These are phyloP conservation scores for Neomorphus geoffroyi DNA, from an alignment of 2,797 vertebrate species.

Conservation along the genomic window DNA sequence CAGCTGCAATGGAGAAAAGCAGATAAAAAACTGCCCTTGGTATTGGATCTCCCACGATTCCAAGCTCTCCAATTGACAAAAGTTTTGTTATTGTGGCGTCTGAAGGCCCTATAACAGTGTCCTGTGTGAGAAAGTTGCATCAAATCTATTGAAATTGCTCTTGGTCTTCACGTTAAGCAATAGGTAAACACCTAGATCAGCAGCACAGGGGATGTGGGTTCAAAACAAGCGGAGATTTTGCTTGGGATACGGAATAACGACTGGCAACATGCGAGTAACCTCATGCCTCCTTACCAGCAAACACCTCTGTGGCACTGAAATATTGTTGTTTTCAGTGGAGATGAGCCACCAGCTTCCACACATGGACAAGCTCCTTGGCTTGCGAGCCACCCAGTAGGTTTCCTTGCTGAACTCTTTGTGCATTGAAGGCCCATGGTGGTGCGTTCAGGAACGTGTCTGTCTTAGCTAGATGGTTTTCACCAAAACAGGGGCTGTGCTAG, in stretches of 20 bases:
- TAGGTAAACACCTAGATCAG: background rate
- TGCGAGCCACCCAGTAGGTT: background rate
- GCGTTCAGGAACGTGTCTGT: background rate
- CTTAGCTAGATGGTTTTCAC: background rate
- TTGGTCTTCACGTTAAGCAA: background rate
- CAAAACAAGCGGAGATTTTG: background rate
- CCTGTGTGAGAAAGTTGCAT: background rate
- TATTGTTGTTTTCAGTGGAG: background rate
- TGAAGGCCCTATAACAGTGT: background rate
- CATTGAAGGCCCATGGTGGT: background rate
- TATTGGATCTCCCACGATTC: background rate
- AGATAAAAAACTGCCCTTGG: background rate
- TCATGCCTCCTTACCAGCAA: background rate
- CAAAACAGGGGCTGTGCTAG: background rate
- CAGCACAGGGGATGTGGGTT: background rate
- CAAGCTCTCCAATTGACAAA: background rate
- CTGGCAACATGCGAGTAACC: background rate
- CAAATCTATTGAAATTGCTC: background rate
- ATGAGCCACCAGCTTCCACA: background rate
- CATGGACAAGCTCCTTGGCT: background rate
- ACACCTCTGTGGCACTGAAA: background rate
- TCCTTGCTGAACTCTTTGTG: background rate
- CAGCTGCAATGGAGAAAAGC: background rate
- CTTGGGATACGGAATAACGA: background rate
- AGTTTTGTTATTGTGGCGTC: background rate